A percentile compares a stretch with the other conserved stretches of the same genome.
These are phyloP conservation scores for Mormyrus proboscirostris DNA, from an alignment of 2,797 vertebrate species.

Conservation along the genomic window DNA sequence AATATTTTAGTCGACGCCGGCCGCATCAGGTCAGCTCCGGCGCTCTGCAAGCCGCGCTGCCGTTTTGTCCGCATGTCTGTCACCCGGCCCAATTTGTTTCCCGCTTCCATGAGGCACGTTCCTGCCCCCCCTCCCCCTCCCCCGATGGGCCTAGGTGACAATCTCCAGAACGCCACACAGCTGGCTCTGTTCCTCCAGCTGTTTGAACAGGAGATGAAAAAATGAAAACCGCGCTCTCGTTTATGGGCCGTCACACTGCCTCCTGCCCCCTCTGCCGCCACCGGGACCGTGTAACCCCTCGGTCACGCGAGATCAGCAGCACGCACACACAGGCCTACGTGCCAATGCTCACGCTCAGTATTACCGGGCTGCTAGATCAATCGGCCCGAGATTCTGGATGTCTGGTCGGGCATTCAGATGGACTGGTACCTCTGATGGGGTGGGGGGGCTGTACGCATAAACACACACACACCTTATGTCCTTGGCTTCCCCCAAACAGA, in stretches of 20 bases:
- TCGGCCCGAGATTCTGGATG: not conserved
- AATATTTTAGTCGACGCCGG: conserved; percentile 21
- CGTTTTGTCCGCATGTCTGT: conserved; percentile 8
- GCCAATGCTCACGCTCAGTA: not conserved
- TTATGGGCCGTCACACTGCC: not conserved
- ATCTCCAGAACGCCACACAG: not conserved
- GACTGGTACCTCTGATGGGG: not conserved
- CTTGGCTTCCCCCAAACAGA: not conserved
- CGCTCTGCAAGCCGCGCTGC: not conserved
- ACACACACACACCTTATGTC: not conserved
- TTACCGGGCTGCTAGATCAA: not conserved
- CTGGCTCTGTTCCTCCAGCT: not conserved
- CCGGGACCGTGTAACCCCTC: not conserved
- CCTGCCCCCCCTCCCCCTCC: not conserved
- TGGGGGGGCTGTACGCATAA: not conserved
- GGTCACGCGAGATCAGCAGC: not conserved
- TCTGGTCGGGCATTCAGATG: not conserved
- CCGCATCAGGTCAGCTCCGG: not conserved
- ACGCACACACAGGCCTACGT: not conserved
- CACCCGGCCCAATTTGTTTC: conserved; percentile 21
- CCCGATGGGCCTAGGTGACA: not conserved
- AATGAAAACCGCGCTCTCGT: not conserved
- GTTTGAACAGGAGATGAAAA: not conserved
- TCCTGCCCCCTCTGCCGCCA: not conserved
- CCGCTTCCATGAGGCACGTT: not conserved